Evolutionary conservation across 2,797 vertebrate species (phyloP).

Genomic region (Heliangelus exortis): DNA sequence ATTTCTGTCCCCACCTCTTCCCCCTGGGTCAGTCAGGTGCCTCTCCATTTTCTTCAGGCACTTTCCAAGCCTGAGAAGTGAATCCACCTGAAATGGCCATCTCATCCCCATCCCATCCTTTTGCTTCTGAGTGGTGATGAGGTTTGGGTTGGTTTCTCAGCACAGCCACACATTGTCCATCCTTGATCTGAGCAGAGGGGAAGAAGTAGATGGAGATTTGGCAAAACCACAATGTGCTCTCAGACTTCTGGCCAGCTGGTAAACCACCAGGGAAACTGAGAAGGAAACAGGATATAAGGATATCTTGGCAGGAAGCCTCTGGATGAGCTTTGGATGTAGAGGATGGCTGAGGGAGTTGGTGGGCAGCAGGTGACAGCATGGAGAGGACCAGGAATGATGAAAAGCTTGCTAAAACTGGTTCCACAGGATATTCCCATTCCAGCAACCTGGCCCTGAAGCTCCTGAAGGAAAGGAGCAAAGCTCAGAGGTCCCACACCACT

Average conservation of each 20-base stretch:
- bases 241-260: background rate
- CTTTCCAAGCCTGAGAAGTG: background rate
- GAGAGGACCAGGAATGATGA: background rate
- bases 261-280: background rate
- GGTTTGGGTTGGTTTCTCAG: background rate
- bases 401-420: background rate
- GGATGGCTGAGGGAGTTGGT: background rate
- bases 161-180: background rate
- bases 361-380: fast-evolving
- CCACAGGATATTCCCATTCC: background rate
- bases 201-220: background rate
- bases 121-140: fast-evolving
- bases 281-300: background rate
- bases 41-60: background rate
- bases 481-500: background rate
- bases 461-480: background rate
- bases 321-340: background rate
- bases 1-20: background rate
- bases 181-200: background rate
- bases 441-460: background rate
- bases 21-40: background rate
- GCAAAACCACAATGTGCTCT: background rate
- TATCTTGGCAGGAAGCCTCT: background rate
- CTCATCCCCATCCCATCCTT: background rate
- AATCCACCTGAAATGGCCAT: background rate